phyloP scores from a whole-genome alignment of 2,797 vertebrate species.

The Simalia tracyae region DNA sequence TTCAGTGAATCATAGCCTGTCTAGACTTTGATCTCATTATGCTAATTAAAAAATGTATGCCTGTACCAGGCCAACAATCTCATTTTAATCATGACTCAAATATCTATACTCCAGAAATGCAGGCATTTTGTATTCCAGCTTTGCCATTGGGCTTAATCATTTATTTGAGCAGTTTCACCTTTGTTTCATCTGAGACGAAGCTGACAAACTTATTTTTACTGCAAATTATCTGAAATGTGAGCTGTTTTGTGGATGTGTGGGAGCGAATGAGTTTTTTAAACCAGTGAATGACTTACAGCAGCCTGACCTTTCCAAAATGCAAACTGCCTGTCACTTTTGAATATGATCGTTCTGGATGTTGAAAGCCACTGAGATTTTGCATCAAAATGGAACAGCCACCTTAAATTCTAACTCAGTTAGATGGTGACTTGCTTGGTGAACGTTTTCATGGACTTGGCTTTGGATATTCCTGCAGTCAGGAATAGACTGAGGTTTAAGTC shows the following conservation, averaged over 20 bases:
- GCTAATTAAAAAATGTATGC: not conserved
- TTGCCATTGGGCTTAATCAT: too few species aligned
- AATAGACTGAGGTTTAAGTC: not conserved
- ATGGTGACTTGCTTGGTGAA: constrained; percentile 11
- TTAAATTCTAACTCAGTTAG: not conserved
- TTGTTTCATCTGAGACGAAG: not conserved
- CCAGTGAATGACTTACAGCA: constrained; percentile 9
- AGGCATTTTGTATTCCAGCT: not conserved
- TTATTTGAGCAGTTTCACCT: not conserved
- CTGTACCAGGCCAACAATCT: not conserved
- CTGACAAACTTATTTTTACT: not conserved
- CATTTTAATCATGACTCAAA: not conserved
- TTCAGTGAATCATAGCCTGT: too few species aligned
- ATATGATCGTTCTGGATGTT: not conserved
- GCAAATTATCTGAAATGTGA: not conserved
- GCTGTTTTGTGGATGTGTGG: not conserved
- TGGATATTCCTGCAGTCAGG: not conserved
- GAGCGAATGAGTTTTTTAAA: not conserved
- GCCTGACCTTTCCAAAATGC: constrained; percentile 16
- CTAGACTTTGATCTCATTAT: too few species aligned
- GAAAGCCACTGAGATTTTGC: constrained; percentile 2
- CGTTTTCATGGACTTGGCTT: constrained; percentile 11
- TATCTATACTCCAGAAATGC: not conserved
- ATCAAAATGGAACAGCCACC: not conserved
- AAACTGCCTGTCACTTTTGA: not conserved